phyloP scores from a whole-genome alignment of 2,888 invertebrate genomes.

The Zelleria hepariella region DNA sequence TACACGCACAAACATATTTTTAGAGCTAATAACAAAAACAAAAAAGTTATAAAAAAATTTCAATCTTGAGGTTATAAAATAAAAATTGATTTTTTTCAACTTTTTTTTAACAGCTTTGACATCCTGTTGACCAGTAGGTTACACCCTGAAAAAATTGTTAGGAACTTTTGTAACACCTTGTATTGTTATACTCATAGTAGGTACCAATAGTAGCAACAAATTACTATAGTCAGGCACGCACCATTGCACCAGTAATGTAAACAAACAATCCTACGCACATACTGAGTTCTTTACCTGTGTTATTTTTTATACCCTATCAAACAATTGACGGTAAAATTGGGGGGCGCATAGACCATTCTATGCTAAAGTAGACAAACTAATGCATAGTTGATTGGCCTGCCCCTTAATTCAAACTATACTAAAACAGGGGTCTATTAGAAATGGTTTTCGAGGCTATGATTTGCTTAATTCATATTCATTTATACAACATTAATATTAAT shows the following conservation, averaged over 20 bases:
- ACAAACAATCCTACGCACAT: background rate
- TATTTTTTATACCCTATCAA: background rate
- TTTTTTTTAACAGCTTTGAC: too few relatives aligned
- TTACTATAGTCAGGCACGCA: background rate
- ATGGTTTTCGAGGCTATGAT: background rate
- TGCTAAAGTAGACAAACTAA: background rate
- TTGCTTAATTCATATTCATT: background rate
- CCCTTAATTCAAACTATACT: background rate
- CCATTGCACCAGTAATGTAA: background rate
- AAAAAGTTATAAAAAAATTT: too few relatives aligned
- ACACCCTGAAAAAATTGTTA: too few relatives aligned
- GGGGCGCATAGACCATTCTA: background rate
- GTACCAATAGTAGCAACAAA: too few relatives aligned
- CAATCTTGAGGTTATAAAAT: too few relatives aligned
- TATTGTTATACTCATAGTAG: too few relatives aligned
- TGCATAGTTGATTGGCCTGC: background rate
- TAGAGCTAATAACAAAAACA: too few relatives aligned
- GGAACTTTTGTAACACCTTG: too few relatives aligned
- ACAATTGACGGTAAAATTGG: background rate
- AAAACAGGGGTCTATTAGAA: background rate
- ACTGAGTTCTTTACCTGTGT: background rate
- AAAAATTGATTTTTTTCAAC: too few relatives aligned
- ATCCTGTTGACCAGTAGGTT: too few relatives aligned
- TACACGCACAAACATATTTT: too few relatives aligned
- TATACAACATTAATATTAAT: background rate